Evolutionary conservation across 2,113 vertebrate genomes (phyloP).

Genomic region (Puffinus mauretanicus): DNA sequence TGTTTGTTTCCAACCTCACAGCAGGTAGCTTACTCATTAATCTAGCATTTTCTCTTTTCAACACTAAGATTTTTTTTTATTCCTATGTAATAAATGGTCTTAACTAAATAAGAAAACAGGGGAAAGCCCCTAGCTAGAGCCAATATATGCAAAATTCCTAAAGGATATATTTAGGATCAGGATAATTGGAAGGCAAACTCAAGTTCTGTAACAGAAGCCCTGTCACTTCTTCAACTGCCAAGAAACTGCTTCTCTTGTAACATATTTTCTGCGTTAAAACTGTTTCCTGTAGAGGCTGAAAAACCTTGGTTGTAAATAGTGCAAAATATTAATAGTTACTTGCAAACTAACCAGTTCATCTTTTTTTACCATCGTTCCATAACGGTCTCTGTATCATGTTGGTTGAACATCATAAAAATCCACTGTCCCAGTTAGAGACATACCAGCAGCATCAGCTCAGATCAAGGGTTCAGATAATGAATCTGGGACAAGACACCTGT

Average conservation of each 20-base stretch:
- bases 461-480: not conserved
- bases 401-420: not conserved
- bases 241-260: constrained; percentile 28
- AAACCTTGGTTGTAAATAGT: not conserved
- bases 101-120: not conserved
- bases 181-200: constrained; percentile 45
- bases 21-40: not conserved
- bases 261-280: constrained; percentile 11
- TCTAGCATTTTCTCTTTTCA: not conserved
- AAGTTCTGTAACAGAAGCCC: constrained; percentile 39
- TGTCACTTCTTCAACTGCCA: constrained; percentile 42
- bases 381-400: not conserved
- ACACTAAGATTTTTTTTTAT: not conserved
- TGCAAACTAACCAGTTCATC: not conserved
- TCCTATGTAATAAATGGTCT: not conserved
- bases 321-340: not conserved
- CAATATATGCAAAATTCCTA: constrained; percentile 28
- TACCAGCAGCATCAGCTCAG: not conserved
- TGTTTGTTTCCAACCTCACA: not conserved
- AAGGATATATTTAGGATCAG: constrained; percentile 37
- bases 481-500: not conserved
- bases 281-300: not conserved
- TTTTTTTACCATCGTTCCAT: not conserved
- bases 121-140: not conserved
- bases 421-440: not conserved